Base-by-base conservation (phyloP, 2,888 invertebrate species). In the Microplitis manilae region DNA sequence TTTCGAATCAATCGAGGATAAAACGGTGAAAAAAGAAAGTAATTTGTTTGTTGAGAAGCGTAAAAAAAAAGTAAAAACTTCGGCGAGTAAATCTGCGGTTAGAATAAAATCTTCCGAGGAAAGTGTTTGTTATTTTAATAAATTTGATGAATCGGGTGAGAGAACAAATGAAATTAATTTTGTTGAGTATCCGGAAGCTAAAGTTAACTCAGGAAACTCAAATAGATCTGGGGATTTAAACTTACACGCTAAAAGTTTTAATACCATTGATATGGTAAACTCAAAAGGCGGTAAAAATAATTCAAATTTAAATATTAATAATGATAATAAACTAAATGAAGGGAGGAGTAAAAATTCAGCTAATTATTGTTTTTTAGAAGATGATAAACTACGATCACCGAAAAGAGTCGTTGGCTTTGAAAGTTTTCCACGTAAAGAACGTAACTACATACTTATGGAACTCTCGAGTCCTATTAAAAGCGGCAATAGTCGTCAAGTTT, bases 401-500 rank as follows among this genome's bases (percentile, higher is more conserved):
- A 83, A 80, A 65, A 82, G 75, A 39, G 71, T 76, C 50, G 30
- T 2, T 30, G 30, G 70, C 75, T 85, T 85, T 69, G 86, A 87
- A 73, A 78, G 62, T n/a, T 84, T 85, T 79, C 86, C 86, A 6
- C 82, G 83, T 0, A 84, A 85, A 74, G 87, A 87, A 73, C 81
- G 84, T 40, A 87, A 86, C 79, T 86, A 85, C 77, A 85, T 86
- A 69, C 81, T 85, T 39, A 87, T 85, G 85, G 87, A 87, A 73
- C 77, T 85, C 15, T 84, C 86, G 41, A 86, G 85, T 81, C 85
- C 87, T 2, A 79, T 79, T n/a, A 85, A 80, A 76, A 78, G 61
- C 69, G 81, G 76, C 20, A 77, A 72, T 15, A 68, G 76, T 77
- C 77, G 74, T 30, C 67, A 77, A 67, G 77, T 77, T 74, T 77